phyloP scores from a whole-genome alignment of 2,113 vertebrate species.

The Xenus cinereus region DNA sequence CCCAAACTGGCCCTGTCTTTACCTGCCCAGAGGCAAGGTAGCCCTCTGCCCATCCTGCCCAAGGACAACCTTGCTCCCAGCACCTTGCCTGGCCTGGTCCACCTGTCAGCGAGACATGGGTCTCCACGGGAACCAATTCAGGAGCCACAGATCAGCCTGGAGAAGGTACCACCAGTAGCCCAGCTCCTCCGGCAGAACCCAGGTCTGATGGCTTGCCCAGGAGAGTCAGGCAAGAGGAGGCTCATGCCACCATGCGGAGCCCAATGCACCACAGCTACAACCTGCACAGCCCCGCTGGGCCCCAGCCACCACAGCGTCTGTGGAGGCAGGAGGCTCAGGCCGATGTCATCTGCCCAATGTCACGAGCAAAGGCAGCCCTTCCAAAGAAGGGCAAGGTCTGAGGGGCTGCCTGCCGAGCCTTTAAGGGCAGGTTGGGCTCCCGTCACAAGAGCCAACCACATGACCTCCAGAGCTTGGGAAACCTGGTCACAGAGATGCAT shows the following conservation, averaged over 20 bases:
- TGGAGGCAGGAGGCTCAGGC: not conserved
- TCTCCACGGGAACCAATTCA: not conserved
- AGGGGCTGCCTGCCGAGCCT: not conserved
- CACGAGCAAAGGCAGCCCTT: not conserved
- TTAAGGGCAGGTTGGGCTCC: not conserved
- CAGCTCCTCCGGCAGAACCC: not conserved
- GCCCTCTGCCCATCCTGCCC: not conserved
- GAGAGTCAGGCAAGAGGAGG: not conserved
- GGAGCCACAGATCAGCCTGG: not conserved
- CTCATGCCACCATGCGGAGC: not conserved
- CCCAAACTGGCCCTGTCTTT: not conserved
- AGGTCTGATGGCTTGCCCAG: not conserved
- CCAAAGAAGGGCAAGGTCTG: not conserved
- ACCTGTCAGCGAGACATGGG: rapidly evolving
- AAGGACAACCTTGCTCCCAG: not conserved
- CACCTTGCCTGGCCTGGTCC: not conserved
- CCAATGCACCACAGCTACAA: not conserved
- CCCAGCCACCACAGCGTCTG: not conserved
- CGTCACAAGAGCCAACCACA: rapidly evolving
- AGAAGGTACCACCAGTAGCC: not conserved
- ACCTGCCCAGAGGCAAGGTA: not conserved
- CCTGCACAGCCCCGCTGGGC: rapidly evolving
- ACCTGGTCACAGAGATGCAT: not conserved
- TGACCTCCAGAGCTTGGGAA: not conserved
- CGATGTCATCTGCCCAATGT: not conserved